These are phyloP conservation scores for silkworm (Bombyx mori) DNA, from an alignment of 1,140 invertebrate genomes.

Conservation along the genomic window DNA sequence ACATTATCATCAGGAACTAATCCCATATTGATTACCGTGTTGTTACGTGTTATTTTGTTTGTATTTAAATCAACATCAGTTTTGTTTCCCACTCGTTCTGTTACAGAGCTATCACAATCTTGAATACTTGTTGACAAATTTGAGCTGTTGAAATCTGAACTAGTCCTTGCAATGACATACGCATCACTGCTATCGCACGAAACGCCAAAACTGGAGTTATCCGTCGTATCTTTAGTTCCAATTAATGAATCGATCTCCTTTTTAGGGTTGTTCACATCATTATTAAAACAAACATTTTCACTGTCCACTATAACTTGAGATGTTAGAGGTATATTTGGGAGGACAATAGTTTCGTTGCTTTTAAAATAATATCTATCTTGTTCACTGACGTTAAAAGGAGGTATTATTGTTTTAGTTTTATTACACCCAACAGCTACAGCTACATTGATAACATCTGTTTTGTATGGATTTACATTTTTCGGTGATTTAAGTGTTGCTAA, in stretches of 20 bases:
- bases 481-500: conserved; percentile 18
- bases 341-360: conserved; percentile 18
- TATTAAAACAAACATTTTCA: background rate
- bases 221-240: background rate
- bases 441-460: conserved; percentile 31
- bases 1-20: conserved; percentile 19
- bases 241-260: conserved; percentile 5
- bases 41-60: conserved; percentile 7
- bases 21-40: conserved; percentile 27
- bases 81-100: background rate
- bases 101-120: background rate
- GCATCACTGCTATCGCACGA: conserved; percentile 8
- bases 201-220: too few species aligned
- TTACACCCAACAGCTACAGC: conserved; percentile 29
- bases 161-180: conserved; percentile 24
- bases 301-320: conserved; percentile 8
- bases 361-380: conserved; percentile 22
- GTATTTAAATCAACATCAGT: conserved; percentile 4
- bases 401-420: conserved; percentile 7
- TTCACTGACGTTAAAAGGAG: conserved; percentile 5
- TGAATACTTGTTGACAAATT: background rate
- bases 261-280: background rate
- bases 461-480: conserved; percentile 14
- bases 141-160: conserved; percentile 24
- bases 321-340: conserved; percentile 6